Evolutionary conservation across 2,888 invertebrate species (phyloP), one percentile per base, ranked within the genome.

Genomic region (Leptopilina drosophilae): DNA sequence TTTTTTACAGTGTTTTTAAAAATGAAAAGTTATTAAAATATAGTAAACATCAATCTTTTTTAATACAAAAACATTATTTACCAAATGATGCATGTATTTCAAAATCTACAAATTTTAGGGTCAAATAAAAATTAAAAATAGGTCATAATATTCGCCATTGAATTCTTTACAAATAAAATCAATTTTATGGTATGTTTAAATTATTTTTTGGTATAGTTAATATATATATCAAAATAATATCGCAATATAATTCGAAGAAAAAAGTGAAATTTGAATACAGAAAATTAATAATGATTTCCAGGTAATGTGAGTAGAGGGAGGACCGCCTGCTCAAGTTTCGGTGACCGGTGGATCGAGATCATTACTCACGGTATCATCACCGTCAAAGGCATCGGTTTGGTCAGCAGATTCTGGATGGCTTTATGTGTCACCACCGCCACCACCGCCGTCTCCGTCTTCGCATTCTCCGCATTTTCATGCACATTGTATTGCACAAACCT

Each of bases 281-380:
- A 33, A 42, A 8, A 42, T 5, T 1, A 40, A 46, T 15, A 33
- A 73, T 78, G 64, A 12, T 11, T 78, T 73, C 56, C 14, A 93
- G 92, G 92, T 92, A 86, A 93, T 93, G 93, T 93, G 93, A 93
- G 93, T 92, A 88, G 93, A 93, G 92, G 92, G 92, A 89, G 92
- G 92, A 87, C 89, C 92, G 85, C 89, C 91, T 80, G 87, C 89
- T 66, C 88, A 89, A 80, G 84, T 82, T 73, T 76, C 85, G 67
- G 80, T 75, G 67, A 84, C 81, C 83, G 88, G 88, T 82, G 87
- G 87, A 78, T 80, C 84, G 77, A 85, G 84, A 81, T 82, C 85
- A 80, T 84, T 84, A 78, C 83, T 85, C 64, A 77, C 84, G 78
- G 82, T 78, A 80, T 69, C 64, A 62, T 69, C 78, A 15, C 14